A percentile compares a stretch with the other conserved stretches of the same genome.
Evolutionary conservation across 2,888 invertebrate genomes (phyloP).

Genomic region (Maniola hyperantus): DNA sequence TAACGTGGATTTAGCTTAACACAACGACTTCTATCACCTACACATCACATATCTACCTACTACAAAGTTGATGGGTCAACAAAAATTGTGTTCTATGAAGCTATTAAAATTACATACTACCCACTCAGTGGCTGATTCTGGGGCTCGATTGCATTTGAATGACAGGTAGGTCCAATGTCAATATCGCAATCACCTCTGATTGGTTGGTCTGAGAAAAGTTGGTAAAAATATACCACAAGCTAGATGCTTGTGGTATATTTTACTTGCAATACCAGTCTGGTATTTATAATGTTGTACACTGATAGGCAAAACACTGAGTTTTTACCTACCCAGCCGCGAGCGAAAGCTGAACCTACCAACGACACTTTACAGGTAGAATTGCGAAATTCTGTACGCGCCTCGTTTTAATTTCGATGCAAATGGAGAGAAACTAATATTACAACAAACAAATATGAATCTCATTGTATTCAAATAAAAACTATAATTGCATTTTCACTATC

Average conservation of each 20-base stretch:
- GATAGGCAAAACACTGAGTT: neutral
- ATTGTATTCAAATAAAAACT: neutral
- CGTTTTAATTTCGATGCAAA: slow-evolving; percentile 32
- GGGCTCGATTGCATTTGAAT: no score
- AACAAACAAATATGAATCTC: slow-evolving; percentile 8
- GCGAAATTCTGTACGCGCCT: slow-evolving; percentile 32
- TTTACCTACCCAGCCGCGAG: neutral
- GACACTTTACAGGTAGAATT: slow-evolving; percentile 7
- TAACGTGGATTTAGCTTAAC: neutral
- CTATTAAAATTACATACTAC: no score
- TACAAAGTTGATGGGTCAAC: no score
- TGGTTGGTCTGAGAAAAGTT: no score
- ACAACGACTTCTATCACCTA: no score
- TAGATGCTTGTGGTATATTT: neutral
- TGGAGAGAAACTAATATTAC: slow-evolving; percentile 18
- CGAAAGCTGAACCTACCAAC: slow-evolving; percentile 6
- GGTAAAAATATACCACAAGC: no score
- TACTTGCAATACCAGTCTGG: neutral
- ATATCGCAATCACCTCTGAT: no score
- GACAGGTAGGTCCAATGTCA: no score
- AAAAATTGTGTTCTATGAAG: no score
- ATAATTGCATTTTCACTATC: slow-evolving; percentile 17
- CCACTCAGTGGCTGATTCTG: no score
- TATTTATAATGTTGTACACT: neutral
- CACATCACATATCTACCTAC: no score